Evolutionary conservation across 2,797 vertebrate species (phyloP), one percentile per base, ranked within the genome.

Genomic region (Leptatherina wallacei): DNA sequence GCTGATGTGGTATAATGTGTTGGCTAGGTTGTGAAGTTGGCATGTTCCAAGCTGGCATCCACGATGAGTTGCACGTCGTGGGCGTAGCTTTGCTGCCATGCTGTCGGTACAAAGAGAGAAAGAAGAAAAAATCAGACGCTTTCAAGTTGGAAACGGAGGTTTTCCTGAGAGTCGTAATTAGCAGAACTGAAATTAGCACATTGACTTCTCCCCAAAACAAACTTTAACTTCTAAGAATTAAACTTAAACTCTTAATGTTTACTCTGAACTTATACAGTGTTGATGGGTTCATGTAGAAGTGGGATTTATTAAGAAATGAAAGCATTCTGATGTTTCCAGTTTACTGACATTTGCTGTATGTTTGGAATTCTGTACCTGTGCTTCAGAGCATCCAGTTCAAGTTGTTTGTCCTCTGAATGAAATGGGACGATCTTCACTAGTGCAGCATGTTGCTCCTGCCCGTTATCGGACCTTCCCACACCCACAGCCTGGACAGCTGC

Each of bases 41-140:
- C 96, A 96, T 0, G 95, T 96, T 24, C 95, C 95, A 0, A 96
- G 89, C 61, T 95, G 89, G 77, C 96, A 96, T 20, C 94, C 95
- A 1, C 89, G 90, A 35, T 84, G 82, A 33, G 65, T 47, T 12
- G 90, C 87, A 2, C 94, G 92, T 1, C 80, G 87, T 1, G 22
- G 76, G 29, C 93, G 90, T 2, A 73, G 16, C 69, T 65, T 89
- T 30, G 7, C 1, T 1, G 66, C 76, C 32, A 69, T 35, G 9
- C 88, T 92, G 82, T 51, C 5, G 16, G 14, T 47, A 57, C 63
- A 33, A 58, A 71, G 22, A 57, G 16, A 65, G 11, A 60, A 27
- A 22, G 4, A 51, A 38, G 20, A 3, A 32, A 3, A 75, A 24
- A 55, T 4, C 12, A 42, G 36, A 12, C 8, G 12, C 8, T 59